phyloP scores from a whole-genome alignment of 2,888 invertebrate species.

The Cancer borealis region DNA sequence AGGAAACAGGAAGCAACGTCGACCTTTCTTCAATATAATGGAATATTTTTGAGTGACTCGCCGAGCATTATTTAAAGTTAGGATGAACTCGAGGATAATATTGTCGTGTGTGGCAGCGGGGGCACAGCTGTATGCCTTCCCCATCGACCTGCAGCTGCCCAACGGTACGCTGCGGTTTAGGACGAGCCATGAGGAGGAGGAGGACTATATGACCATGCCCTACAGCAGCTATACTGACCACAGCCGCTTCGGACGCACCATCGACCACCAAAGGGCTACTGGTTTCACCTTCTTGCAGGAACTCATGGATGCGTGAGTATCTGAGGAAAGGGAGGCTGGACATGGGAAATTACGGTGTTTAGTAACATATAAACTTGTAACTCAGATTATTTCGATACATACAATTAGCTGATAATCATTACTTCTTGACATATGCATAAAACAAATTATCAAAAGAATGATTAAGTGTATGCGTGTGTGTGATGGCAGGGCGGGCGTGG shows the following conservation, averaged over 20 bases:
- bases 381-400: too few species aligned
- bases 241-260: conserved; percentile 18
- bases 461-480: neutral
- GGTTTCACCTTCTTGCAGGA: conserved; percentile 66
- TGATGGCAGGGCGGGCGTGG: conserved; percentile 61
- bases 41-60: neutral
- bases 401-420: too few species aligned
- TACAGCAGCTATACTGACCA: neutral
- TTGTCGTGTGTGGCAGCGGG: conserved; percentile 45
- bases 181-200: neutral
- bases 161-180: conserved; percentile 58
- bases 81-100: too few species aligned
- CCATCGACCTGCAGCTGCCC: conserved; percentile 61
- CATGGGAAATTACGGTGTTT: neutral
- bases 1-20: neutral
- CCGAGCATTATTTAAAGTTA: too few species aligned
- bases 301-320: conserved; percentile 67
- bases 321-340: neutral
- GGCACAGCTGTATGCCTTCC: conserved; percentile 54
- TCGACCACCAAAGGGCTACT: conserved; percentile 65
- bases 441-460: neutral
- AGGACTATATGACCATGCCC: neutral
- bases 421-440: too few species aligned
- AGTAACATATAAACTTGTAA: too few species aligned
- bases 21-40: neutral